Evolutionary conservation across 2,888 invertebrate genomes (phyloP).

Genomic region (Lycophotia porphyrea): DNA sequence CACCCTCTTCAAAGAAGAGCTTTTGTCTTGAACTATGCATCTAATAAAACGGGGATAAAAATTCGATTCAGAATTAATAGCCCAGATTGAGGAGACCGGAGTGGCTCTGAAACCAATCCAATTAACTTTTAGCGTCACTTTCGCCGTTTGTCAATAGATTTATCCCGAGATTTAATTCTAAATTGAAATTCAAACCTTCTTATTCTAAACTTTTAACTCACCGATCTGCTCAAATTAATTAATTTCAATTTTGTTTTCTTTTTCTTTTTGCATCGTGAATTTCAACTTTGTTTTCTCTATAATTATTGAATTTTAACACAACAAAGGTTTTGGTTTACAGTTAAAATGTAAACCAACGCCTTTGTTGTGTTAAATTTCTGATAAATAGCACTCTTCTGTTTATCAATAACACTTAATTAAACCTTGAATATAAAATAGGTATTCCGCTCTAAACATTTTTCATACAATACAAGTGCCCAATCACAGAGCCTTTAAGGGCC

Average conservation of each 20-base stretch:
- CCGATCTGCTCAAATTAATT: constrained; percentile 39
- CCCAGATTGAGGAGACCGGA: constrained; percentile 56
- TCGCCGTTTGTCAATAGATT: constrained; percentile 65
- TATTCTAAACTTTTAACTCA: constrained; percentile 43
- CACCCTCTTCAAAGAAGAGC: constrained; percentile 31
- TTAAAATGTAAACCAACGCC: neutral
- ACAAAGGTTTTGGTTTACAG: too few species aligned
- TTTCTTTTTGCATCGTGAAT: constrained; percentile 1
- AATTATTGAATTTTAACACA: constrained; percentile 11
- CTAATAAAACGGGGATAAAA: constrained; percentile 64
- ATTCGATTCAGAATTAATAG: constrained; percentile 63
- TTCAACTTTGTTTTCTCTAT: constrained; percentile 1
- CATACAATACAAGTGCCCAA: constrained; percentile 46
- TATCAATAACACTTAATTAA: constrained; percentile 29
- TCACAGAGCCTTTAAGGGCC: constrained; percentile 54
- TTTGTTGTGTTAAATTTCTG: constrained; percentile 18
- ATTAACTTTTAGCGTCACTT: constrained; percentile 66
- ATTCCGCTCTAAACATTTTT: constrained; percentile 35
- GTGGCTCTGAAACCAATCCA: constrained; percentile 63
- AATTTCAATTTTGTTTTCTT: constrained; percentile 40
- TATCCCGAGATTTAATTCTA: constrained; percentile 60
- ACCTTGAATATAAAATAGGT: constrained; percentile 46
- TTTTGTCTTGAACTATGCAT: constrained; percentile 55
- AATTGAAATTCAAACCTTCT: constrained; percentile 60
- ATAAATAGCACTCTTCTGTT: constrained; percentile 33